phyloP scores from a whole-genome alignment of 2,113 vertebrate species.

The Catagonus wagneri region DNA sequence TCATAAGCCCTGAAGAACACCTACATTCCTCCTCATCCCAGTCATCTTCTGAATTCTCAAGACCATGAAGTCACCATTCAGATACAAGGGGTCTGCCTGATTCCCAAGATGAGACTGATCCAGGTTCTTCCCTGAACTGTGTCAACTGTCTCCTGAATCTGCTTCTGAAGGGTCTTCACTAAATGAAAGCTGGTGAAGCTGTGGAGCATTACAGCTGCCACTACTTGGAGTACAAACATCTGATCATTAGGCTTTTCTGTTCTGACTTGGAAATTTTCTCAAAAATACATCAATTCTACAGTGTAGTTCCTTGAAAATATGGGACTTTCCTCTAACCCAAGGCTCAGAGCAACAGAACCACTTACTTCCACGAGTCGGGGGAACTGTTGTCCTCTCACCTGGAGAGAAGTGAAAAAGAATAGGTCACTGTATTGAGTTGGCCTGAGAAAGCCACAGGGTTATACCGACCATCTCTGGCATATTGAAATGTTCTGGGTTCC shows the following conservation, averaged over 20 bases:
- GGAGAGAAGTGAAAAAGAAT: background rate
- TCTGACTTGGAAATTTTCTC: background rate
- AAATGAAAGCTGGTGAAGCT: background rate
- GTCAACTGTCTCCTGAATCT: background rate
- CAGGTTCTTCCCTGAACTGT: background rate
- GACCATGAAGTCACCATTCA: background rate
- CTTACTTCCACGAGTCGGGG: accelerated
- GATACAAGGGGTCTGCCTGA: background rate
- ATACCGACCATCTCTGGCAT: no score
- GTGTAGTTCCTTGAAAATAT: background rate
- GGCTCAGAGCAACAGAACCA: background rate
- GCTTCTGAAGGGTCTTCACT: background rate
- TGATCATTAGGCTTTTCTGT: background rate
- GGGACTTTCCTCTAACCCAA: background rate
- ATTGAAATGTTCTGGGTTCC: background rate
- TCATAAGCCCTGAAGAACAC: background rate
- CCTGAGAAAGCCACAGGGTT: background rate
- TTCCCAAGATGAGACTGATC: background rate
- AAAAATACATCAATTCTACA: background rate
- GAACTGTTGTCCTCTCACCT: background rate
- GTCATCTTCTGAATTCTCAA: background rate
- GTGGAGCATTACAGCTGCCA: background rate
- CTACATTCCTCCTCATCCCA: no score
- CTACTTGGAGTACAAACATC: background rate
- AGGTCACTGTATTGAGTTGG: background rate